phyloP scores from a whole-genome alignment of 2,888 invertebrate genomes.

The Plagodis dolabraria region DNA sequence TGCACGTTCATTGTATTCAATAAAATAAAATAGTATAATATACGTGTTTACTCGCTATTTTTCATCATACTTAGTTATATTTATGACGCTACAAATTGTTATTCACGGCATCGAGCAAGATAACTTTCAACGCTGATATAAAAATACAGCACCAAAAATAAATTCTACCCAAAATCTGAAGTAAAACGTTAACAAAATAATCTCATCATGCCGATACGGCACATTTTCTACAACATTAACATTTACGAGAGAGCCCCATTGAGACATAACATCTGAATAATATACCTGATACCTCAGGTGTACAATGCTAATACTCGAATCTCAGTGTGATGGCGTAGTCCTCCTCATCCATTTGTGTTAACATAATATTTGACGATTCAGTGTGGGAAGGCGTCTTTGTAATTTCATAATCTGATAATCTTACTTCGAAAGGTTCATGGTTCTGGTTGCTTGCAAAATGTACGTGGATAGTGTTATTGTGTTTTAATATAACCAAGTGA shows the following conservation, averaged over 20 bases:
- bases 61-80: no score
- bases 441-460: not conserved
- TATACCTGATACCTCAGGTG: constrained; percentile 45
- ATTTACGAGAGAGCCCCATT: constrained; percentile 49
- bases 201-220: constrained; percentile 24
- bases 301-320: constrained; percentile 47
- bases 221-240: constrained; percentile 41
- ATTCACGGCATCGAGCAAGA: no score
- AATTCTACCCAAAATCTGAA: constrained; percentile 1
- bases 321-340: constrained; percentile 32
- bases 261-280: constrained; percentile 50
- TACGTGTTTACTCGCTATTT: not conserved
- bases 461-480: no score
- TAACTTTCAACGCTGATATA: no score
- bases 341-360: constrained; percentile 24
- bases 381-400: constrained; percentile 5
- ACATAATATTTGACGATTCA: constrained; percentile 26
- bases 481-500: no score
- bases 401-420: constrained; percentile 21
- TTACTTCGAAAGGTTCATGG: not conserved
- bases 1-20: no score
- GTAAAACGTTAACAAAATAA: constrained; percentile 10
- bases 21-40: no score
- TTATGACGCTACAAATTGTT: no score
- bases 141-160: no score